Conservation (phyloP, 2,888 invertebrate genomes). For the Tetheella fluctuosa region DNA sequence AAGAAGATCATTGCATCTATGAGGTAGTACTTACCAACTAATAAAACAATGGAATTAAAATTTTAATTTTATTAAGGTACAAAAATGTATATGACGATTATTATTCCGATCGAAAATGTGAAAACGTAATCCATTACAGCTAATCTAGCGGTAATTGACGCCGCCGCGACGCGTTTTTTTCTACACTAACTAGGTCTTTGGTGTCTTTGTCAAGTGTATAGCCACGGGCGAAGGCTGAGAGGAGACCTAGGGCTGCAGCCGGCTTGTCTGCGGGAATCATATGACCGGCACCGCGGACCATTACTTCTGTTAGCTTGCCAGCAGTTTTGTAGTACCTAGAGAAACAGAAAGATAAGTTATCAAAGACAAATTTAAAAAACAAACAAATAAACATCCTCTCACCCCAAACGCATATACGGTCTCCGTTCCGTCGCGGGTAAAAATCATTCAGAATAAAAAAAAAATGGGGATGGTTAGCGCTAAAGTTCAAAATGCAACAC, state of each 20-base stretch:
- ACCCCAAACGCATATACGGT: too few relatives aligned
- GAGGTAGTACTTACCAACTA: background rate
- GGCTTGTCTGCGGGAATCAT: conserved; percentile 87
- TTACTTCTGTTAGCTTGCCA: conserved; percentile 84
- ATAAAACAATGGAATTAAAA: background rate
- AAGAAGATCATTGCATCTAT: too few relatives aligned
- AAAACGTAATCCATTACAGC: conserved; percentile 13
- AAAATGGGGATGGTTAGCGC: too few relatives aligned
- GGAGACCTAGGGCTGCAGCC: conserved; percentile 83
- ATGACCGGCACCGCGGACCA: conserved; percentile 87
- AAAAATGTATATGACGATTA: conserved; percentile 4
- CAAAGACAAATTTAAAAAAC: background rate
- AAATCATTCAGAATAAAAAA: too few relatives aligned
- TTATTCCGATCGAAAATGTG: conserved; percentile 6
- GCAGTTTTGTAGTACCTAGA: conserved; percentile 82
- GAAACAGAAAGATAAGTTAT: conserved; percentile 13
- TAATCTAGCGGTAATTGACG: conserved; percentile 52
- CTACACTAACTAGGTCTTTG: conserved; percentile 54
- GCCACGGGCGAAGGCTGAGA: conserved; percentile 84
- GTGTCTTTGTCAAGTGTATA: conserved; percentile 65
- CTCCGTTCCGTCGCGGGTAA: too few relatives aligned
- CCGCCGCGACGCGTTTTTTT: conserved; percentile 59
- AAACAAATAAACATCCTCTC: too few relatives aligned
- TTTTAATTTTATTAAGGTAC: background rate
- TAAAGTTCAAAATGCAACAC: too few relatives aligned